Conservation (phyloP, 2,797 vertebrate genomes). For the Halcyon chelicuti region DNA sequence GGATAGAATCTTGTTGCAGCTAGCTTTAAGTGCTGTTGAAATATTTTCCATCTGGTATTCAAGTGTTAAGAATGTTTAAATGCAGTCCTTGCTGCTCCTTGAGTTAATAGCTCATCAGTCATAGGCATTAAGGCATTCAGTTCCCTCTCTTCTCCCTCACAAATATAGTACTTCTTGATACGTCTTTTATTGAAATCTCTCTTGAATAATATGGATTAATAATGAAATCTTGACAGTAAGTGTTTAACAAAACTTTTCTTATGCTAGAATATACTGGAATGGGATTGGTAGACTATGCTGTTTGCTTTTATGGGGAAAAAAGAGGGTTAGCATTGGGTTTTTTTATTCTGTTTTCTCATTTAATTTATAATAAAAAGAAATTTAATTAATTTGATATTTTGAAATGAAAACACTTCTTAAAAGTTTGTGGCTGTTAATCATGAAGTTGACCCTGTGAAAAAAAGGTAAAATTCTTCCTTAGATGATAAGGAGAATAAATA, state of each 20-base stretch:
- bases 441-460: not conserved
- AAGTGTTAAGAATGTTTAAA: not conserved
- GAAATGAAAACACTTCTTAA: not conserved
- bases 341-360: not conserved
- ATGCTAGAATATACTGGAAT: not conserved
- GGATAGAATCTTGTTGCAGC: not conserved
- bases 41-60: not conserved
- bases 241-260: not conserved
- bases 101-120: not conserved
- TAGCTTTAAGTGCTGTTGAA: not conserved
- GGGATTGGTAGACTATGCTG: not conserved
- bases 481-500: not conserved
- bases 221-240: not conserved
- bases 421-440: not conserved
- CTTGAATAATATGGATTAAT: not conserved
- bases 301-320: not conserved
- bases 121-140: not conserved
- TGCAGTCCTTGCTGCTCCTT: not conserved
- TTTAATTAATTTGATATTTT: not conserved
- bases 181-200: not conserved
- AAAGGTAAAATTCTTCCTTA: not conserved
- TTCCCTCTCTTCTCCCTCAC: not conserved
- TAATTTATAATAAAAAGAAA: not conserved
- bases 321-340: not conserved
- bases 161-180: not conserved